Conservation (phyloP, 2,888 invertebrate species). For the Drosophila suboccidentalis region DNA sequence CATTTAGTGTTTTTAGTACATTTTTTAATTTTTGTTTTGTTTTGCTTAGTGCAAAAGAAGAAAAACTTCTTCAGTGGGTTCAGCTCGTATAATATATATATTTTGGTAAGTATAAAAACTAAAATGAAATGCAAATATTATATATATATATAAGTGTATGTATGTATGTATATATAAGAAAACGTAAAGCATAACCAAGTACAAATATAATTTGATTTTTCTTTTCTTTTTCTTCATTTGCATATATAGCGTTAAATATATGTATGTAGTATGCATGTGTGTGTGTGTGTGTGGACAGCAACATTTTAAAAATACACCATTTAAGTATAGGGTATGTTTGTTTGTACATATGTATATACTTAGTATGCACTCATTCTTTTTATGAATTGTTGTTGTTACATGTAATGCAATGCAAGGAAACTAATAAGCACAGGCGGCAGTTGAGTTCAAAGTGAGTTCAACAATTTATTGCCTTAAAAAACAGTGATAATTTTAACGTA, state of each 20-base stretch:
- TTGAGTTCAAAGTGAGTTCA: slow-evolving; percentile 15
- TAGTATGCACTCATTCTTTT: slow-evolving; percentile 34
- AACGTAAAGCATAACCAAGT: slow-evolving; percentile 61
- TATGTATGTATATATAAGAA: slow-evolving; percentile 28
- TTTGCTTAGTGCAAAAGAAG: slow-evolving; percentile 77
- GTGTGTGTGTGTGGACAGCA: slow-evolving; percentile 68
- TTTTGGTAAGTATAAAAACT: slow-evolving; percentile 64
- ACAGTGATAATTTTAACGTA: slow-evolving; percentile 16
- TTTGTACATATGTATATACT: slow-evolving; percentile 24
- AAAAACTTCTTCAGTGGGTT: slow-evolving; percentile 79
- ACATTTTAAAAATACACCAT: slow-evolving; percentile 71
- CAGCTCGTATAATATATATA: slow-evolving; percentile 73
- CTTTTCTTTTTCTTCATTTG: slow-evolving; percentile 31
- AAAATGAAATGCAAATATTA: slow-evolving; percentile 73
- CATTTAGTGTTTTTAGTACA: slow-evolving; percentile 33
- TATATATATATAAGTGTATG: slow-evolving; percentile 11
- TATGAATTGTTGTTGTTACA: slow-evolving; percentile 29
- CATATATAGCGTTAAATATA: slow-evolving; percentile 52
- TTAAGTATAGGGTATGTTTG: slow-evolving; percentile 39
- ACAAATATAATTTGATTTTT: slow-evolving; percentile 47
- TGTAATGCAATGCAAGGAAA: slow-evolving; percentile 44
- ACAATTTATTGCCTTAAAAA: slow-evolving; percentile 5
- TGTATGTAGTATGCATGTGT: slow-evolving; percentile 43
- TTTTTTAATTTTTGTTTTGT: slow-evolving; percentile 30
- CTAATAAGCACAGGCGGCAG: slow-evolving; percentile 57